Conservation (phyloP, 2,113 vertebrate species). For the Saguinus midas region DNA sequence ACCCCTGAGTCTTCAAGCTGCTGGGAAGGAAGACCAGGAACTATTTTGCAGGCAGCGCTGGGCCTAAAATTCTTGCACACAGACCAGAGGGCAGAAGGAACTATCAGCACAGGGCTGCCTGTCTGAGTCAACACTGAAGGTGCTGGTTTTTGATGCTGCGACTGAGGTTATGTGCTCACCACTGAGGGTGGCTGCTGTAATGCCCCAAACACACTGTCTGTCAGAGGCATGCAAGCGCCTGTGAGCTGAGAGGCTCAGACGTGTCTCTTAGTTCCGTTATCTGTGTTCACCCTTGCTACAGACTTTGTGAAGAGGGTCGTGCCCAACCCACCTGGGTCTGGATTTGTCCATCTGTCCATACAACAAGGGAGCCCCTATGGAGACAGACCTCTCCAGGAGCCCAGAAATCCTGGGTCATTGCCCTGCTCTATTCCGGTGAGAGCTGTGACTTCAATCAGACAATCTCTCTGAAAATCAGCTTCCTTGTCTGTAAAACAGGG, state of each 20-base stretch:
- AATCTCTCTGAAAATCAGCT: neutral
- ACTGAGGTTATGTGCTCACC: no score
- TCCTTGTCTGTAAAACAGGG: neutral
- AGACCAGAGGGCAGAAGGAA: neutral
- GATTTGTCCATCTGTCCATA: neutral
- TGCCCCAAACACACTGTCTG: no score
- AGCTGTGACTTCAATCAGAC: neutral
- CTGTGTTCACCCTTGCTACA: neutral
- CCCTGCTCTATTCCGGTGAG: neutral
- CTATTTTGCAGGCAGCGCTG: neutral
- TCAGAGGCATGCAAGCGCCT: neutral
- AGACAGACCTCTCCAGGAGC: neutral
- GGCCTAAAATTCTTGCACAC: neutral
- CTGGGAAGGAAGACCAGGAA: neutral
- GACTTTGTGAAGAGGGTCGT: neutral
- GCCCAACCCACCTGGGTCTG: rapidly evolving
- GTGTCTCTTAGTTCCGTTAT: neutral
- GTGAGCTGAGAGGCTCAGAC: rapidly evolving
- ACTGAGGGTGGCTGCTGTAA: rapidly evolving
- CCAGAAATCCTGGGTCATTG: neutral
- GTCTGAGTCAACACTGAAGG: rapidly evolving
- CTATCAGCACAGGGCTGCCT: neutral
- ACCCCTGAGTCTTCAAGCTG: neutral
- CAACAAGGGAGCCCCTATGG: rapidly evolving
- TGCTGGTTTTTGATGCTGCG: rapidly evolving